Percentiles rank a stretch among this genome's conserved stretches.
Evolutionary conservation across 2,113 vertebrate genomes (phyloP).

Genomic region (Poeciliopsis turrubarensis): DNA sequence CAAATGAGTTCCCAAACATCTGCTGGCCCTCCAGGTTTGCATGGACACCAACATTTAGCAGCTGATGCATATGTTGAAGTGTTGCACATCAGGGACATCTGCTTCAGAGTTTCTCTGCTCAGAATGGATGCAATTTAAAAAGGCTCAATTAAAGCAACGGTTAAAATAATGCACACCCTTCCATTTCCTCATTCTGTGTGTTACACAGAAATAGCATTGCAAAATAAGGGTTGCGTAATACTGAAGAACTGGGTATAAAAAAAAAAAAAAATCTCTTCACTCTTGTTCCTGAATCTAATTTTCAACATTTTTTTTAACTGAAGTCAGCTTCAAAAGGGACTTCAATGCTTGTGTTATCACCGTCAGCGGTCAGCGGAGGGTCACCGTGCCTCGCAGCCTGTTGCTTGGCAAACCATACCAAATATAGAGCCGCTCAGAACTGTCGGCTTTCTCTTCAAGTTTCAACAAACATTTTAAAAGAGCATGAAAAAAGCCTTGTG

Average conservation of each 20-base stretch:
- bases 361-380: conserved; percentile 11
- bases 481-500: neutral
- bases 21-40: conserved; percentile 24
- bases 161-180: neutral
- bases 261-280: conserved; percentile 33
- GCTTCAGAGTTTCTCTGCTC: neutral
- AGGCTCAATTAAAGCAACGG: neutral
- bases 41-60: conserved; percentile 2
- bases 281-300: conserved; percentile 28
- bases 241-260: conserved; percentile 39
- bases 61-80: conserved; percentile 7
- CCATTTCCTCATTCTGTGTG: conserved; percentile 33
- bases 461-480: conserved; percentile 14
- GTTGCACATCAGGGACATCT: neutral
- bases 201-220: conserved; percentile 51
- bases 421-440: conserved; percentile 14
- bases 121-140: neutral
- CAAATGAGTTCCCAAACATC: conserved; percentile 59
- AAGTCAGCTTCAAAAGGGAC: conserved; percentile 34
- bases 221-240: conserved; percentile 61
- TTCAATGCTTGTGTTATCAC: conserved; percentile 18
- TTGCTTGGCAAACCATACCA: conserved; percentile 16
- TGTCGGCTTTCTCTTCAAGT: conserved; percentile 24
- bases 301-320: conserved; percentile 7
- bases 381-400: conserved; percentile 16